Conservation (phyloP, 2,888 invertebrate genomes). For the Coenonympha arcania region DNA sequence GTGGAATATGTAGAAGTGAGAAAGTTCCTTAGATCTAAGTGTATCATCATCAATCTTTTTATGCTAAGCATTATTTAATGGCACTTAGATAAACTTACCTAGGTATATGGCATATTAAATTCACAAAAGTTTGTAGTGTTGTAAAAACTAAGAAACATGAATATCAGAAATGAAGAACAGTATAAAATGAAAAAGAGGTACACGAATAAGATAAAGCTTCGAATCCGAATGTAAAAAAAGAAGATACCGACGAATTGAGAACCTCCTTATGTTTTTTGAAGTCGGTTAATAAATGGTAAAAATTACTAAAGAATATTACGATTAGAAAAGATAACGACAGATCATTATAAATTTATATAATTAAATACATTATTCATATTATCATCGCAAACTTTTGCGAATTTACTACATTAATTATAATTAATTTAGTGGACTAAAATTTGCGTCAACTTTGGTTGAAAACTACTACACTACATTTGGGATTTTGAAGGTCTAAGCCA, state of each 20-base stretch:
- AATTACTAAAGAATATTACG: neutral
- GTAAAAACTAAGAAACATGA: too few relatives aligned
- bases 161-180: too few relatives aligned
- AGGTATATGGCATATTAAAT: constrained; percentile 27
- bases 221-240: too few relatives aligned
- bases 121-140: constrained; percentile 27
- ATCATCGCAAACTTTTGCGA: constrained; percentile 18
- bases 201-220: neutral
- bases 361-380: constrained; percentile 2
- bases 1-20: neutral
- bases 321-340: neutral
- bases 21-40: neutral
- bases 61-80: constrained; percentile 33
- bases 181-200: too few relatives aligned
- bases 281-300: too few relatives aligned
- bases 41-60: constrained; percentile 7
- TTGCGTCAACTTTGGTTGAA: constrained; percentile 67
- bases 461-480: constrained; percentile 67
- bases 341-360: neutral
- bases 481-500: constrained; percentile 21
- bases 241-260: too few relatives aligned
- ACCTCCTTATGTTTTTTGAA: too few relatives aligned
- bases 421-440: constrained; percentile 37
- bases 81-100: constrained; percentile 38
- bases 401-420: constrained; percentile 27